Evolutionary conservation across 2,113 vertebrate species (phyloP).

Genomic region (Percina caprodes): DNA sequence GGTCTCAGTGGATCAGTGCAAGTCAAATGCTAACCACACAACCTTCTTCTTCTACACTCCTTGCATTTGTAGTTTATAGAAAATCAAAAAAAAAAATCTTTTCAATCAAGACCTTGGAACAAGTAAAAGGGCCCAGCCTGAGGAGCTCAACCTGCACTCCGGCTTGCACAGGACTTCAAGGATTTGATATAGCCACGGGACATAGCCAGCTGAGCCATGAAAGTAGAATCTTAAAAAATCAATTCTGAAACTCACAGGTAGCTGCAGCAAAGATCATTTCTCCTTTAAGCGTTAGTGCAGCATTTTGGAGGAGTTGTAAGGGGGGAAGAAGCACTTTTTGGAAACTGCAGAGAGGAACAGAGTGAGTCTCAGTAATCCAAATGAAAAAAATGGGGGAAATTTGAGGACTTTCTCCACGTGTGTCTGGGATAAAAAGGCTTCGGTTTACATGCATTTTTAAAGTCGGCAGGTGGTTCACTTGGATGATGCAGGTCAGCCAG

Average conservation of each 20-base stretch:
- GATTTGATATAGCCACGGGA: constrained; percentile 69
- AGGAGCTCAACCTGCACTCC: constrained; percentile 54
- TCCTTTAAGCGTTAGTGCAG: constrained; percentile 69
- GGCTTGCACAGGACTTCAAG: constrained; percentile 67
- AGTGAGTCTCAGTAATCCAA: constrained; percentile 67
- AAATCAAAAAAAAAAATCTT: constrained; percentile 41
- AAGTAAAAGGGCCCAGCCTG: constrained; percentile 40
- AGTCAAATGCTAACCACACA: constrained; percentile 13
- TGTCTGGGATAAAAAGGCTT: constrained; percentile 56
- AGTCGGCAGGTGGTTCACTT: constrained; percentile 50
- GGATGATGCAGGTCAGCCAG: constrained; percentile 51
- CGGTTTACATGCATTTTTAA: constrained; percentile 47
- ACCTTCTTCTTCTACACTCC: constrained; percentile 8
- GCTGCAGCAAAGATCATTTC: constrained; percentile 72
- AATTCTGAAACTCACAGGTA: constrained; percentile 76
- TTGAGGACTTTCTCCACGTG: constrained; percentile 62
- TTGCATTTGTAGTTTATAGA: constrained; percentile 30
- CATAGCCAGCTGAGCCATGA: constrained; percentile 76
- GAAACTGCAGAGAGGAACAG: constrained; percentile 61
- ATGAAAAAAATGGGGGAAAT: constrained; percentile 26
- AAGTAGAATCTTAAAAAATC: constrained; percentile 78
- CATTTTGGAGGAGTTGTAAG: constrained; percentile 66
- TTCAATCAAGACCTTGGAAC: constrained; percentile 58
- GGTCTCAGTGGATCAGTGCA: not conserved
- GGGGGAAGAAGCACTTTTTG: constrained; percentile 62